phyloP scores from a whole-genome alignment of 2,797 vertebrate genomes.

The Mionectes olivaceus region DNA sequence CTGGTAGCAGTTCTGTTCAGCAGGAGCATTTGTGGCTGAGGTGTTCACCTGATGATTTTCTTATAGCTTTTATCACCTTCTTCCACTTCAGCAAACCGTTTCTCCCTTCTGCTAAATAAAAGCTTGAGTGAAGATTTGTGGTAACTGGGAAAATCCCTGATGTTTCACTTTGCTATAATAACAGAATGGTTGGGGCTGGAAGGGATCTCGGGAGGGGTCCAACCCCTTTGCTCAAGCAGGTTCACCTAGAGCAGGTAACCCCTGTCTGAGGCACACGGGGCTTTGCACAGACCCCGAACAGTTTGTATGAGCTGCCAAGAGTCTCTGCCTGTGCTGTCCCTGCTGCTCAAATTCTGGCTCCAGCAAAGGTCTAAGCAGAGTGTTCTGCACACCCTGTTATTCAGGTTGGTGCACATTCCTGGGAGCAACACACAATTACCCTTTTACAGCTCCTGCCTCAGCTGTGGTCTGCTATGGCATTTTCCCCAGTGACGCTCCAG shows the following conservation, averaged over 20 bases:
- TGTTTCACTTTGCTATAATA: background rate
- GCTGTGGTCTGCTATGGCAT: background rate
- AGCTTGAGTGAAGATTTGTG: background rate
- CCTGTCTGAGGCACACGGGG: background rate
- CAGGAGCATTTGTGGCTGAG: background rate
- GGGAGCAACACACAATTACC: background rate
- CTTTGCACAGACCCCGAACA: background rate
- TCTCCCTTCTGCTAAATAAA: background rate
- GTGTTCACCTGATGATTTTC: background rate
- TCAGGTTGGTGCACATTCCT: slow-evolving; percentile 65
- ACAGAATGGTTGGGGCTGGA: background rate
- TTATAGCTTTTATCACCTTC: background rate
- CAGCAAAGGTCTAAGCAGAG: background rate
- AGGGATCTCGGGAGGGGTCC: background rate
- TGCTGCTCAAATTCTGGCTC: background rate
- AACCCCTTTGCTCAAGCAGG: background rate
- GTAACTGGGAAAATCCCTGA: background rate
- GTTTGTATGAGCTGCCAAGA: background rate
- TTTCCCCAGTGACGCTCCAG: background rate
- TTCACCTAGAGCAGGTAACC: background rate
- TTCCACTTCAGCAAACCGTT: background rate
- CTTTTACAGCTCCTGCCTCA: background rate
- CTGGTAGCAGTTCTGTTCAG: background rate
- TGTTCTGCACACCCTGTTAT: background rate
- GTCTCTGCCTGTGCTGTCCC: background rate